Evolutionary conservation across 2,113 vertebrate genomes (phyloP).

Genomic region (Indicator indicator): DNA sequence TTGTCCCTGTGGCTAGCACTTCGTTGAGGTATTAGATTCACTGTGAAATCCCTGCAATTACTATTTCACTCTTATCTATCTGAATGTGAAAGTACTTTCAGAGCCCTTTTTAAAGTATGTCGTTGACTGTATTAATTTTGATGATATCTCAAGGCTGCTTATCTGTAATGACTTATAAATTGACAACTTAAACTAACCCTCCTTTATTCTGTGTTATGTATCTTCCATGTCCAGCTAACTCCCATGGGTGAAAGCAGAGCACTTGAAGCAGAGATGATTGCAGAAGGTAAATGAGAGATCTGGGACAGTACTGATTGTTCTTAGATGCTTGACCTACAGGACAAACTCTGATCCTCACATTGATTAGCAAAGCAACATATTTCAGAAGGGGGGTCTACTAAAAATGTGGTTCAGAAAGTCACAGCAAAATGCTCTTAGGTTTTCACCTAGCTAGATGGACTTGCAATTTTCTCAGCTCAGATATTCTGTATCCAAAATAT

Average conservation of each 20-base stretch:
- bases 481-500: conserved; percentile 1
- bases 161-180: conserved; percentile 19
- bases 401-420: background rate
- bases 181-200: background rate
- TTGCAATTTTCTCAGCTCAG: background rate
- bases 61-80: conserved; percentile 2
- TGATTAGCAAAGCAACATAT: background rate
- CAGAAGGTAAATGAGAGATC: background rate
- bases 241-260: background rate
- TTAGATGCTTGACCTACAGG: background rate
- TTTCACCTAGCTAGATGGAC: background rate
- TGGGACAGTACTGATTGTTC: background rate
- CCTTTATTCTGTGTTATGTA: background rate
- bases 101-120: background rate
- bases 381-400: background rate
- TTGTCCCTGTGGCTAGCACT: conserved; percentile 15
- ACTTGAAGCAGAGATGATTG: background rate
- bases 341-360: background rate
- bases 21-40: background rate
- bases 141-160: conserved; percentile 28
- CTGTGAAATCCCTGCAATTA: conserved; percentile 41
- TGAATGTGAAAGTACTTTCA: background rate
- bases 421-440: background rate
- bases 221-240: background rate
- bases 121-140: background rate